A percentile compares a stretch with the other conserved stretches of the same genome.
Conservation (phyloP, 2,113 vertebrate genomes). For the Eublepharis macularius region DNA sequence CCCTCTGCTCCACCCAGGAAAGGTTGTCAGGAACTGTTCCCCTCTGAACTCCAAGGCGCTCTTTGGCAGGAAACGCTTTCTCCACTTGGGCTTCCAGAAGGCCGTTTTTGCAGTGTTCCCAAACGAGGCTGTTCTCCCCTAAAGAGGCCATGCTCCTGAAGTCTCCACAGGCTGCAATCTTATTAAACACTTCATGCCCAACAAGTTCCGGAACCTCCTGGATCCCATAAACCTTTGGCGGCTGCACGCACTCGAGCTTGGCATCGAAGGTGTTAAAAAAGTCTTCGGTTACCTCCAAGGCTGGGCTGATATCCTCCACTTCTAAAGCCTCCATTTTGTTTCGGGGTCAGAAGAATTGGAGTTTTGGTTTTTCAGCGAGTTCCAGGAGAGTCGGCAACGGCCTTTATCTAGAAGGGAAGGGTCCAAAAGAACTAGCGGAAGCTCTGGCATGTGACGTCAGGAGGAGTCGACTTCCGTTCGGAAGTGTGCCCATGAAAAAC, state of each 20-base stretch:
- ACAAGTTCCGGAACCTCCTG: conserved; percentile 85
- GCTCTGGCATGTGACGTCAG: conserved; percentile 5
- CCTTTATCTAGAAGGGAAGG: background rate
- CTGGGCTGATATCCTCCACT: conserved; percentile 94
- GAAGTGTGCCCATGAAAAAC: background rate
- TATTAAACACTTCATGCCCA: conserved; percentile 70
- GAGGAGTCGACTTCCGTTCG: background rate
- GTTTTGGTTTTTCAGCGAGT: background rate
- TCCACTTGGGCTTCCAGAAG: conserved; percentile 78
- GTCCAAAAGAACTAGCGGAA: background rate
- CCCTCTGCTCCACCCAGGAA: conserved; percentile 82
- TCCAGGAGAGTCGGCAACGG: conserved; percentile 19
- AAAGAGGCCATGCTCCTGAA: conserved; percentile 64
- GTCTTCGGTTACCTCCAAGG: conserved; percentile 95
- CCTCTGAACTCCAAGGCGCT: conserved; percentile 72
- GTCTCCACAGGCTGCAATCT: conserved; percentile 69
- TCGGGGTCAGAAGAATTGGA: background rate
- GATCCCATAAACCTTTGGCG: conserved; percentile 76
- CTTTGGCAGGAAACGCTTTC: conserved; percentile 79
- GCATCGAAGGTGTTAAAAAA: conserved; percentile 88
- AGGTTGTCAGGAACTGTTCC: conserved; percentile 80
- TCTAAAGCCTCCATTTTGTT: conserved; percentile 89
- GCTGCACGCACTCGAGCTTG: conserved; percentile 79
- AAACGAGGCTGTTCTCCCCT: conserved; percentile 78
- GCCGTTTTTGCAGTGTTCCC: conserved; percentile 81